phyloP scores from a whole-genome alignment of 2,888 invertebrate genomes.

The Sussaba pulchella region DNA sequence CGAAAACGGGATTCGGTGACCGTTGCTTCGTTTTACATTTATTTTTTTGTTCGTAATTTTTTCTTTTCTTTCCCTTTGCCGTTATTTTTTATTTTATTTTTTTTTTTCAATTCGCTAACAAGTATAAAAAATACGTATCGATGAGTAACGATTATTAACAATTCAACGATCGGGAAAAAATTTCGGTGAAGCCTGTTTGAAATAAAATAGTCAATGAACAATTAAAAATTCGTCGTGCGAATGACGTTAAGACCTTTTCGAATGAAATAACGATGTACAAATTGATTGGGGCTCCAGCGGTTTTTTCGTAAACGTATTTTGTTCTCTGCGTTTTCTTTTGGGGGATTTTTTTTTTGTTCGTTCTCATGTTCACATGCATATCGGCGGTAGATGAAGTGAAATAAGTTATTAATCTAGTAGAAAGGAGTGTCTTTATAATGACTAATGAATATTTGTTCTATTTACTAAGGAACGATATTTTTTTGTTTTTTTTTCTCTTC shows the following conservation, averaged over 20 bases:
- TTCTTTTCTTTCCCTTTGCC: no score
- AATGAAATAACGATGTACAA: not conserved
- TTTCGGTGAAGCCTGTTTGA: constrained; percentile 22
- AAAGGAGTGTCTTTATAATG: constrained; percentile 53
- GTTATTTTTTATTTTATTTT: constrained; percentile 14
- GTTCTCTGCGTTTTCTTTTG: no score
- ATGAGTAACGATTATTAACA: constrained; percentile 59
- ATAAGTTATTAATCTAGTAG: constrained; percentile 65
- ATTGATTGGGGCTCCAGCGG: not conserved
- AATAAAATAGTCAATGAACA: constrained; percentile 30
- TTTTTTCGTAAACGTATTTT: not conserved
- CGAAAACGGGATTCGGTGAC: constrained; percentile 53
- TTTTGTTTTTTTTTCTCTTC: constrained; percentile 11
- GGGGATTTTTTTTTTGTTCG: not conserved
- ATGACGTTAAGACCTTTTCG: not conserved
- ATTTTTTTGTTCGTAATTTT: no score
- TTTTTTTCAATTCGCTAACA: constrained; percentile 55
- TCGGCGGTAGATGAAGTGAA: constrained; percentile 55
- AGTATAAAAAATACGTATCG: constrained; percentile 66
- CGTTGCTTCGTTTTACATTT: not conserved
- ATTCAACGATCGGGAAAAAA: constrained; percentile 43
- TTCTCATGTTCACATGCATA: constrained; percentile 34
- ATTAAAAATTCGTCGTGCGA: not conserved
- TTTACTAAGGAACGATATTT: constrained; percentile 42
- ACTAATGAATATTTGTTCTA: constrained; percentile 50